Evolutionary conservation across 2,113 vertebrate genomes (phyloP).

Genomic region (Dromaius novaehollandiae): DNA sequence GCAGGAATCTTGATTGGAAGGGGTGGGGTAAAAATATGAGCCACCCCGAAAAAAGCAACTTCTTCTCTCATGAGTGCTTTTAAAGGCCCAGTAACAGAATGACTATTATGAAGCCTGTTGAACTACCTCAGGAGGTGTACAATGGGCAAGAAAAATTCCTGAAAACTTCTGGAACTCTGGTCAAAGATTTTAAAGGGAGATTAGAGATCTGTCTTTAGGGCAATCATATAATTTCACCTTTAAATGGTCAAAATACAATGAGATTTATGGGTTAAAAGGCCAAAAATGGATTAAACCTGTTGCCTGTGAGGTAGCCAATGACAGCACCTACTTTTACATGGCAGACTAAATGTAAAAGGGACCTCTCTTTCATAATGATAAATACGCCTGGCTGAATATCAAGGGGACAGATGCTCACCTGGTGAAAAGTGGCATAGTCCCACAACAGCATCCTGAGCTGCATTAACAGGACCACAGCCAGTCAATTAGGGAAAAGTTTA

Average conservation of each 20-base stretch:
- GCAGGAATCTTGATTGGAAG: not conserved
- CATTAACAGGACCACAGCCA: not conserved
- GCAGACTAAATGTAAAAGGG: too few relatives aligned
- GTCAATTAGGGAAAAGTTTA: not conserved
- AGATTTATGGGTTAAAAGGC: not conserved
- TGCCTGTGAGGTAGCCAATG: not conserved
- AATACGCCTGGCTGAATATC: not conserved
- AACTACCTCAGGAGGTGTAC: not conserved
- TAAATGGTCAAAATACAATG: not conserved
- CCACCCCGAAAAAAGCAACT: not conserved
- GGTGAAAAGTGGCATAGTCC: not conserved
- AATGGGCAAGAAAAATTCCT: not conserved
- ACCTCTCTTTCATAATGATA: not conserved
- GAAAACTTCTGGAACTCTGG: not conserved
- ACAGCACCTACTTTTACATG: not conserved
- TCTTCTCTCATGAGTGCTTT: not conserved
- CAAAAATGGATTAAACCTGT: not conserved
- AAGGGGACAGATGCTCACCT: not conserved
- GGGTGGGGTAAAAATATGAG: not conserved
- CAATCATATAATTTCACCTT: not conserved
- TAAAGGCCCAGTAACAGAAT: not conserved
- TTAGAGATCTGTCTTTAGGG: not conserved
- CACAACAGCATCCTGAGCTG: not conserved
- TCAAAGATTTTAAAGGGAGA: not conserved
- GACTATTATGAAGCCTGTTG: not conserved